Conservation (phyloP, 2,113 vertebrate species). For the Lophochroa leadbeateri region DNA sequence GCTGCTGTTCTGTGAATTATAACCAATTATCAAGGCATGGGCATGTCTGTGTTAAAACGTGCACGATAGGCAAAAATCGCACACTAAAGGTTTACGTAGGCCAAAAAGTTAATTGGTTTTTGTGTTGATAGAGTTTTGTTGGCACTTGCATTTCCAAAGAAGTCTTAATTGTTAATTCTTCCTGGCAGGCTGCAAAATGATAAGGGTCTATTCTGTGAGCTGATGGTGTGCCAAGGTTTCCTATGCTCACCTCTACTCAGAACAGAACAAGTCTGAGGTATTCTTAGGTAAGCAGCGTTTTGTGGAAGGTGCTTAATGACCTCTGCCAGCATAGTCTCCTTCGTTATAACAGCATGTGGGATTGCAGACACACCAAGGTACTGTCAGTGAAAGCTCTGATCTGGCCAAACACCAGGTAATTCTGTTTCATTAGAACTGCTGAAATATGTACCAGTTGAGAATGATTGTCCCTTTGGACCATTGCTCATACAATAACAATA, state of each 20-base stretch:
- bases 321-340: neutral
- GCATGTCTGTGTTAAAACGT: neutral
- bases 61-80: neutral
- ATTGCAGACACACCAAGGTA: neutral
- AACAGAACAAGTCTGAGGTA: neutral
- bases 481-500: neutral
- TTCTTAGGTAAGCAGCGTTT: neutral
- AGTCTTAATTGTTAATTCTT: neutral
- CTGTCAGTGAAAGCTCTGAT: neutral
- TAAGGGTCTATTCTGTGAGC: neutral
- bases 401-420: neutral
- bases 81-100: neutral
- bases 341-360: neutral
- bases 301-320: neutral
- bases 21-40: neutral
- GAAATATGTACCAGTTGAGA: neutral
- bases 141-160: neutral
- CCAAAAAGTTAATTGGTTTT: neutral
- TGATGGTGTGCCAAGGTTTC: neutral
- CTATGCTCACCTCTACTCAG: neutral
- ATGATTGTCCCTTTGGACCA: neutral
- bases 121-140: neutral
- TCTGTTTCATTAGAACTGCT: neutral
- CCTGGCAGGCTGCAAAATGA: neutral
- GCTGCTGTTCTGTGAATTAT: neutral